These are phyloP conservation scores for Oceanites oceanicus DNA, from an alignment of 2,113 vertebrate species.

Conservation along the genomic window DNA sequence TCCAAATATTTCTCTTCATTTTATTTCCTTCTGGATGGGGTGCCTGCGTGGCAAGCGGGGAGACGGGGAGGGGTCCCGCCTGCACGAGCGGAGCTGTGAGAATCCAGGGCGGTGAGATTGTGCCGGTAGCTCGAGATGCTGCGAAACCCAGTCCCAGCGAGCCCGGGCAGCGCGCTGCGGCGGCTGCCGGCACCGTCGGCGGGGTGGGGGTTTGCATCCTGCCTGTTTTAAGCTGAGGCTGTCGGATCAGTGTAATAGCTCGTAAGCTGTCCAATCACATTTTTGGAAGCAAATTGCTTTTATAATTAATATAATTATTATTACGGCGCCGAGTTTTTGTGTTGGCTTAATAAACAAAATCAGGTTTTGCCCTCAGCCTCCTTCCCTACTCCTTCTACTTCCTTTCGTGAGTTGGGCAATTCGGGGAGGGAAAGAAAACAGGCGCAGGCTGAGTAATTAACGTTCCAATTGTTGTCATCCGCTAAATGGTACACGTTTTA, in stretches of 20 bases:
- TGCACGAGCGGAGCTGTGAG: neutral
- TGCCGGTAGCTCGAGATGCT: neutral
- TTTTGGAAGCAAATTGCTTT: slow-evolving; percentile 71
- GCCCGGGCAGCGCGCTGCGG: neutral
- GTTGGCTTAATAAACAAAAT: slow-evolving; percentile 65
- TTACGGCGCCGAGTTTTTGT: slow-evolving; percentile 59
- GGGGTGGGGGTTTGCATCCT: neutral
- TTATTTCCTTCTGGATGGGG: neutral
- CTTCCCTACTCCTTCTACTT: neutral
- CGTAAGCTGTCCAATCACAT: slow-evolving; percentile 59
- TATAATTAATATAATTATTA: slow-evolving; percentile 76
- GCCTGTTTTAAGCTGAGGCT: neutral
- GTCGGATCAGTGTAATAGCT: neutral
- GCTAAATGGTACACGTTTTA: slow-evolving; percentile 44
- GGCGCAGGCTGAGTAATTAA: slow-evolving; percentile 42
- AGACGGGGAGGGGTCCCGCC: neutral
- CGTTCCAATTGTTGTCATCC: slow-evolving; percentile 5
- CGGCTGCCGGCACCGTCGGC: accelerated
- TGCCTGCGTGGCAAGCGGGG: neutral
- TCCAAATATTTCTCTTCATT: neutral
- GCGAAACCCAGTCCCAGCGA: neutral
- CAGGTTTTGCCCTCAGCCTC: slow-evolving; percentile 52
- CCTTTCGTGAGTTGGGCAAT: neutral
- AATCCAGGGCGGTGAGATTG: neutral
- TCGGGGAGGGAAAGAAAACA: neutral